A percentile compares a stretch with the other conserved stretches of the same genome.
These are phyloP conservation scores for Genyomyrus donnyi DNA, from an alignment of 2,113 vertebrate species.

Conservation along the genomic window DNA sequence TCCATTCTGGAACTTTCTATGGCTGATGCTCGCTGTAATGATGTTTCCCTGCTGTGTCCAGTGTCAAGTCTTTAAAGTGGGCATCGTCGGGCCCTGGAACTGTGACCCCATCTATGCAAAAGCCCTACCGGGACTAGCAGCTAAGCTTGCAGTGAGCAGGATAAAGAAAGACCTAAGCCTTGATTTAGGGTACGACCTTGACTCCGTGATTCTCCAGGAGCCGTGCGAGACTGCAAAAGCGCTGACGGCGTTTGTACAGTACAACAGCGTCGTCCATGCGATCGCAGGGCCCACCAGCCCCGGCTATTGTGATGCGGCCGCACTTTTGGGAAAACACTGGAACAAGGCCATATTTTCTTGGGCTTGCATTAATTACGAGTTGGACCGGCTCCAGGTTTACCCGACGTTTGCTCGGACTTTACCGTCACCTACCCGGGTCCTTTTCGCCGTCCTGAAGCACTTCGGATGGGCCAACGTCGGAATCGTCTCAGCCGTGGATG, in stretches of 20 bases:
- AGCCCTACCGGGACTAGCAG: constrained; percentile 66
- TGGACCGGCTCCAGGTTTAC: constrained; percentile 57
- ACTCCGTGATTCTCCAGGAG: constrained; percentile 73
- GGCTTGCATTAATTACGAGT: constrained; percentile 70
- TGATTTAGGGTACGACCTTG: constrained; percentile 59
- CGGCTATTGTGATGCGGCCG: constrained; percentile 73
- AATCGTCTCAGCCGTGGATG: constrained; percentile 75
- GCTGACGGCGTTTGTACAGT: constrained; percentile 62
- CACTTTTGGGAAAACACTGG: constrained; percentile 72
- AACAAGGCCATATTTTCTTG: constrained; percentile 80
- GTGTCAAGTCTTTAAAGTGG: constrained; percentile 73
- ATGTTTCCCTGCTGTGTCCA: constrained; percentile 53
- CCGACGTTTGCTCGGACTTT: constrained; percentile 66
- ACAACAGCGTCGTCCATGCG: constrained; percentile 61
- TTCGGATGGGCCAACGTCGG: constrained; percentile 79
- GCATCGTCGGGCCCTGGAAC: constrained; percentile 78
- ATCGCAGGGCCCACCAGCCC: constrained; percentile 78
- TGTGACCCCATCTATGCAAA: constrained; percentile 74
- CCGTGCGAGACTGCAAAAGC: constrained; percentile 74
- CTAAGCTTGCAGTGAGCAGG: constrained; percentile 64
- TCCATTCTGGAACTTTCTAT: constrained; percentile 47
- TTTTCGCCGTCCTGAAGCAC: constrained; percentile 72
- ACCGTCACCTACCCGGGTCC: constrained; percentile 60
- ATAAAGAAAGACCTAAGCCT: constrained; percentile 69
- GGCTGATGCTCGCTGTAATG: constrained; percentile 57